Evolutionary conservation across 2,888 invertebrate species (phyloP), one percentile per base, ranked within the genome.

Genomic region (Xestia rhomboidea): DNA sequence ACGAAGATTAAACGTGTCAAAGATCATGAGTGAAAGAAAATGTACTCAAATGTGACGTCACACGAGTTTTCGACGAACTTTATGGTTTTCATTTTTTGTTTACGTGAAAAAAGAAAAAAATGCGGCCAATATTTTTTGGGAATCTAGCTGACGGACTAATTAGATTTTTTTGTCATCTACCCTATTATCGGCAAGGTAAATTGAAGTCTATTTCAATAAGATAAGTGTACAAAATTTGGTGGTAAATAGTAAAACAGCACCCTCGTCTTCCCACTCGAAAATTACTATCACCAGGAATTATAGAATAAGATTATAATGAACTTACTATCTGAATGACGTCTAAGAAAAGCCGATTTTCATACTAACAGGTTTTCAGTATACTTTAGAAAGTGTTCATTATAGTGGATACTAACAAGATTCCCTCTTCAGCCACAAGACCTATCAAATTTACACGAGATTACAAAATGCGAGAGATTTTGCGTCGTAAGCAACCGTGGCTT

Each of bases 361-460:
- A 21, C 10, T 44, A 72, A 21, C 15, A 60, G 15, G 21, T 66
- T 41, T 57, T 30, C 24, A 24, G 66, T 46, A 41, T 41, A 68
- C 24, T 64, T 51, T 24, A 41, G 10, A 18, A 70, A 34, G 11
- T 30, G 24, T 63, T 54, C 8, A 64, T 68, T 41, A 69, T n/a
- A 18, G 11, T n/a, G 38, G 21, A 24, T 62, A 54, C 57, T 60
- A 64, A 57, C 41, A 54, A 63, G 34, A 41, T 62, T 63, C n/a
- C 3, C 6, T 30, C 66, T 27, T 62, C 6, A 46, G 62, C 44
- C 46, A 62, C 44, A 46, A 57, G 18, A 62, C 46, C 72, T 77
- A 72, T 66, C 24, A 76, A 72, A 68, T 66, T 71, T 68, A 79
- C 44, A 72, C 24, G 27, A 78, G 49, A 79, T 66, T 66, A 81